A percentile compares a stretch with the other conserved stretches of the same genome.
Evolutionary conservation across 2,797 vertebrate species (phyloP).

Genomic region (Hypotaenidia okinawae): DNA sequence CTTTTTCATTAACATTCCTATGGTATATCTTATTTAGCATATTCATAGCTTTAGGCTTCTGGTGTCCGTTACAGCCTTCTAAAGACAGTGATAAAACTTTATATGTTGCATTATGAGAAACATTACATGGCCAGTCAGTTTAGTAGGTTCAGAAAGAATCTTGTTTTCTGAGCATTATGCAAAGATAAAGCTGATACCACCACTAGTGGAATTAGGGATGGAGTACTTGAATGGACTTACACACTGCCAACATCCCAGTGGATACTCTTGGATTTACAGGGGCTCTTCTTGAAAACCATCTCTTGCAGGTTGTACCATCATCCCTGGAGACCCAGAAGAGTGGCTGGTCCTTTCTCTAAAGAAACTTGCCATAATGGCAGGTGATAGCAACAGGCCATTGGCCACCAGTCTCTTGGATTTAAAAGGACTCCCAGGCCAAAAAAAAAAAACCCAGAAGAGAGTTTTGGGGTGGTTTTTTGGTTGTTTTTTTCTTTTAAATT

Average conservation of each 20-base stretch:
- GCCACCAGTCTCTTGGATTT: no score
- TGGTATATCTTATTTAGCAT: neutral
- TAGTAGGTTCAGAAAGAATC: neutral
- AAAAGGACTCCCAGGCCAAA: neutral
- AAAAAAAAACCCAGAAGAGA: neutral
- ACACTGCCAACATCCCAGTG: neutral
- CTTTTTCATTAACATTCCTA: neutral
- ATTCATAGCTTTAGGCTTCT: neutral
- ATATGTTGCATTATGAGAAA: neutral
- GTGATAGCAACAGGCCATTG: neutral
- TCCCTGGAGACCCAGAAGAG: neutral
- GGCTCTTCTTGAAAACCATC: neutral
- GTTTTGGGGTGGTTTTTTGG: no score
- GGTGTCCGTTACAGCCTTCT: neutral
- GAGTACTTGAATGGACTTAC: neutral
- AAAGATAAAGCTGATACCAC: neutral
- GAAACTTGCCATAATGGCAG: neutral
- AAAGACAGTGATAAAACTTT: neutral
- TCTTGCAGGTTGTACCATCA: neutral
- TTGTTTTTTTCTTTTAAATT: neutral
- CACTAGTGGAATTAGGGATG: neutral
- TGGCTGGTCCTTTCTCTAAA: neutral
- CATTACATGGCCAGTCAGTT: accelerated
- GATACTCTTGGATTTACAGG: neutral
- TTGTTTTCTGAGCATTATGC: neutral